Evolutionary conservation across 2,113 vertebrate genomes (phyloP).

Genomic region (Lycaon pictus): DNA sequence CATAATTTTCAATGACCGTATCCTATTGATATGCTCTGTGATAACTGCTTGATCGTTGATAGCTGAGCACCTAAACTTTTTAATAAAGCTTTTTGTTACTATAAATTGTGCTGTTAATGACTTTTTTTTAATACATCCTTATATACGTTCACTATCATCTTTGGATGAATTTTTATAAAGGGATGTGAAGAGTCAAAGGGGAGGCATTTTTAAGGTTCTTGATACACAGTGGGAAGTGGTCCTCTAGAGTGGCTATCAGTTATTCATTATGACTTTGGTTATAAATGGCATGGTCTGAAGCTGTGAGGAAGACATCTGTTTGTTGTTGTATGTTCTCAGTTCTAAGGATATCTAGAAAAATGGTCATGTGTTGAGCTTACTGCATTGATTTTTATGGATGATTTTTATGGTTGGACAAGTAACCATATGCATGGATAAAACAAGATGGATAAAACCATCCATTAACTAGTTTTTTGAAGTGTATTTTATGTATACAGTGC

Average conservation of each 20-base stretch:
- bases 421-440: background rate
- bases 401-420: background rate
- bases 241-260: background rate
- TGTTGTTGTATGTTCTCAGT: background rate
- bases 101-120: conserved; percentile 6
- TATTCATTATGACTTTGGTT: background rate
- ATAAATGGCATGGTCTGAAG: background rate
- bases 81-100: conserved; percentile 18
- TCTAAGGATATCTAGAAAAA: background rate
- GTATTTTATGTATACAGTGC: conserved; percentile 66
- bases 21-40: background rate
- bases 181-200: background rate
- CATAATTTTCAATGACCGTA: background rate
- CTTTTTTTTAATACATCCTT: background rate
- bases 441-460: background rate
- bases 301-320: background rate
- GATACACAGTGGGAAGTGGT: background rate
- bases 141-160: background rate
- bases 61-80: conserved; percentile 1
- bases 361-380: background rate
- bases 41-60: background rate
- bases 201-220: background rate
- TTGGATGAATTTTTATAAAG: background rate
- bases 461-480: background rate
- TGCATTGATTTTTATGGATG: background rate